phyloP scores from a whole-genome alignment of 2,113 vertebrate species.

The Atherinomorus stipes region DNA sequence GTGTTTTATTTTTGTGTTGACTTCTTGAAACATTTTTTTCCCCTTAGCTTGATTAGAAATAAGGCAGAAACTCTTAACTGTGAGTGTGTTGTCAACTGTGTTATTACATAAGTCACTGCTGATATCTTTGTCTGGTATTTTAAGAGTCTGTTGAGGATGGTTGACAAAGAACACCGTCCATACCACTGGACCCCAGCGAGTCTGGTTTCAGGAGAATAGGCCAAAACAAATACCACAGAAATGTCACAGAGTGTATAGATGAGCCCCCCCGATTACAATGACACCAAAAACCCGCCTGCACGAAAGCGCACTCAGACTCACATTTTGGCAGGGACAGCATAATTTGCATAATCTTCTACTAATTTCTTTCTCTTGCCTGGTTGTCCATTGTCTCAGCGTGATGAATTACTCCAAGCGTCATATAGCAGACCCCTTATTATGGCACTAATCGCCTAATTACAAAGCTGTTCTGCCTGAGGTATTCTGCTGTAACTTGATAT shows the following conservation, averaged over 20 bases:
- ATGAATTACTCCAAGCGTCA: constrained; percentile 31
- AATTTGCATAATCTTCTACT: constrained; percentile 32
- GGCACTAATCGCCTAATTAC: constrained; percentile 47
- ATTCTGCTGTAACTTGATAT: constrained; percentile 4
- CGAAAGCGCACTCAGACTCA: not conserved
- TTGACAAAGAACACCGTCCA: constrained; percentile 32
- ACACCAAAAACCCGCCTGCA: not conserved
- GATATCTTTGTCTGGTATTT: constrained; percentile 23
- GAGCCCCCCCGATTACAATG: not conserved
- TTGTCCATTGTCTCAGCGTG: constrained; percentile 20
- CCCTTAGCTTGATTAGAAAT: not conserved
- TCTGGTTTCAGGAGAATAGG: constrained; percentile 28
- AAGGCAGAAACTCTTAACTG: not conserved
- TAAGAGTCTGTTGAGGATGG: constrained; percentile 16
- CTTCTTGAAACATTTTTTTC: no score
- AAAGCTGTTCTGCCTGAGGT: constrained; percentile 4
- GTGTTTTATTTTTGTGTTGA: no score
- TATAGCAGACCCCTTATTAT: not conserved
- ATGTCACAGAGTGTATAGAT: constrained; percentile 34
- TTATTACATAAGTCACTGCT: constrained; percentile 5
- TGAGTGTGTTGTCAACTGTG: not conserved
- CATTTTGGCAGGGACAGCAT: not conserved
- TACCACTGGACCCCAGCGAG: constrained; percentile 17
- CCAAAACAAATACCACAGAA: constrained; percentile 56
- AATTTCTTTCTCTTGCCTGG: constrained; percentile 11